Base-by-base conservation (phyloP, 2,888 invertebrate genomes). In the Hymenopus coronatus region DNA sequence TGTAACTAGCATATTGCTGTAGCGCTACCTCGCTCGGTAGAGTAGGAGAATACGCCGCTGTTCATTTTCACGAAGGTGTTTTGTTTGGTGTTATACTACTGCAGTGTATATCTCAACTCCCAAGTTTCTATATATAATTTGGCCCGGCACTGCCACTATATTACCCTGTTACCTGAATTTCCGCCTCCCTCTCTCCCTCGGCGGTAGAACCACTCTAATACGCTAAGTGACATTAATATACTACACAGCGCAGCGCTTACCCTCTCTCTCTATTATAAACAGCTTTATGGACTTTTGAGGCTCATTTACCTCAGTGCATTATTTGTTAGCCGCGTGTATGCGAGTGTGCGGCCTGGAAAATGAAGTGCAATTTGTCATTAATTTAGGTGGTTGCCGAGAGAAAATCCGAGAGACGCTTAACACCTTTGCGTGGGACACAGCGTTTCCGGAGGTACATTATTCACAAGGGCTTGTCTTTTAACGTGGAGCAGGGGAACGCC, bases 241-340 rank as follows among this genome's bases (percentile, higher is more conserved):
- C 54, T 82, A 86, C 28, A 81, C 28, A 28, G 81, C 28, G 28
- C 85, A 54, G 40, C 54, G 28, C 85, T 81, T 86, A 86, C 86
- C 46, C 87, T 87, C 28, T 33, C 82, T 33, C 87, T 30, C 33
- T 86, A 87, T 87, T 87, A 87, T 87, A 82, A 87, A 87, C 87
- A 87, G 87, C 87, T 87, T 87, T 87, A 87, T 87, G 87, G 87
- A 87, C 87, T 87, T 87, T 87, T 87, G 87, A 87, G 87, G 87
- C 87, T 87, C 87, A 87, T 87, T 87, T 87, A 82, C 82, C 87
- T 82, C 87, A n/a, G 82, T 87, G 87, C 82, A 87, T 87, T 87
- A 87, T 87, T 87, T 87, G 87, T 82, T 82, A 87, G 87, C 82
- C 81, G 54, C 86, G 54, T 70, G 27, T 46, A 70, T 15, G 81